Percentiles rank a stretch among this genome's conserved stretches.
Conservation (phyloP, 2,888 invertebrate species). For the Melitaea athalia region DNA sequence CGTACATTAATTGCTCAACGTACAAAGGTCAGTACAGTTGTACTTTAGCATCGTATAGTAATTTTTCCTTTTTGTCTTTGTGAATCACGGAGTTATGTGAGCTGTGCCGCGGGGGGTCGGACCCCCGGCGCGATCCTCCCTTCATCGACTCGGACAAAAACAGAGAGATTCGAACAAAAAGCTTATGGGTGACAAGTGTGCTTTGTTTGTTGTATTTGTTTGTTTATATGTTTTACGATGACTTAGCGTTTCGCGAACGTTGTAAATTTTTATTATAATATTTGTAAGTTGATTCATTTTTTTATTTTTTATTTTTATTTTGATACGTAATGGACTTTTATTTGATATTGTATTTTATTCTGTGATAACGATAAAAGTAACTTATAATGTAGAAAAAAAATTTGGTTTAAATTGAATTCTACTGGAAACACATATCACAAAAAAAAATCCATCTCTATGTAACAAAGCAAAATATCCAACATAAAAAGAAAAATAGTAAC, state of each 20-base stretch:
- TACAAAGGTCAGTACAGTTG: constrained; percentile 38
- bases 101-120: constrained; percentile 74
- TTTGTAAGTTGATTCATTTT: neutral
- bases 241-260: constrained; percentile 15
- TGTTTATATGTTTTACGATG: constrained; percentile 68
- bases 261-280: constrained; percentile 7
- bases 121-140: constrained; percentile 80
- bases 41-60: constrained; percentile 8
- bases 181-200: constrained; percentile 80
- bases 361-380: too few species aligned
- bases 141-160: constrained; percentile 78
- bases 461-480: neutral
- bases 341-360: too few species aligned
- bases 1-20: constrained; percentile 21
- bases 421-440: neutral
- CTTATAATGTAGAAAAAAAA: too few species aligned
- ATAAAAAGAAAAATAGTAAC: too few species aligned
- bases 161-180: constrained; percentile 77
- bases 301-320: neutral
- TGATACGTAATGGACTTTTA: neutral
- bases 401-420: too few species aligned
- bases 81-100: constrained; percentile 82
- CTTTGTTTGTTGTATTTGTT: constrained; percentile 79
- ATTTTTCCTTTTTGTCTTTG: constrained; percentile 78
- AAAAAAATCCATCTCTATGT: neutral